Evolutionary conservation across 2,113 vertebrate genomes (phyloP), one percentile per base, ranked within the genome.

Genomic region (Otus sunia): DNA sequence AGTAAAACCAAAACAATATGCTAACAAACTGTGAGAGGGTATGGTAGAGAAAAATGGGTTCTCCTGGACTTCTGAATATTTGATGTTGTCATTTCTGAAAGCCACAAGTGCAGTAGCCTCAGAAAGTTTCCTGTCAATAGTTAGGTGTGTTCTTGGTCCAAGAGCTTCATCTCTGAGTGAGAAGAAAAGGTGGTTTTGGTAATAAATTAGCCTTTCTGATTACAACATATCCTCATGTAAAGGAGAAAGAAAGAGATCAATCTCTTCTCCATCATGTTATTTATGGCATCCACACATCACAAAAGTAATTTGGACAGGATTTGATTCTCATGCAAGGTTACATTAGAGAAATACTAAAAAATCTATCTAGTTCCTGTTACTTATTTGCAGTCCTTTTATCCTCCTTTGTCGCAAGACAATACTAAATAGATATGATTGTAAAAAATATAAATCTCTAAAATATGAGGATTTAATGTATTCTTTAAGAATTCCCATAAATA

Each of bases 261-360:
- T 89, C 43, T 36, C 36, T 56, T 89, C 92, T 56, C 36, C 52
- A 41, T 88, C 25, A 45, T 84, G 19, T 78, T 92, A 88, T 95
- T 92, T 94, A 89, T 81, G 52, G 36, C 66, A 79, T 72, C 45
- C 41, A 55, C 53, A 82, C 68, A 75, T 74, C 76, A 88, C 49
- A 94, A 71, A 91, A 92, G 81, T 82, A 78, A 93, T 83, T 88
- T 84, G 69, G 21, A 43, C 50, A 94, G 52, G 72, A 93, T 91
- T 92, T 91, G 86, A 76, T 92, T 92, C 49, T 77, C 37, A 67
- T 50, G 30, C 17, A 77, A 95, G 32, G n/a, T 41, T 91, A 72
- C 43, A 60, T 92, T 86, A 88, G 29, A 83, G 50, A 96, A 93
- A 96, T 78, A 75, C 14, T 90, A 90, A 86, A 93, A 90, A 68